Base-by-base conservation (phyloP, 2,888 invertebrate genomes). In the Ryuthela nishihirai region DNA sequence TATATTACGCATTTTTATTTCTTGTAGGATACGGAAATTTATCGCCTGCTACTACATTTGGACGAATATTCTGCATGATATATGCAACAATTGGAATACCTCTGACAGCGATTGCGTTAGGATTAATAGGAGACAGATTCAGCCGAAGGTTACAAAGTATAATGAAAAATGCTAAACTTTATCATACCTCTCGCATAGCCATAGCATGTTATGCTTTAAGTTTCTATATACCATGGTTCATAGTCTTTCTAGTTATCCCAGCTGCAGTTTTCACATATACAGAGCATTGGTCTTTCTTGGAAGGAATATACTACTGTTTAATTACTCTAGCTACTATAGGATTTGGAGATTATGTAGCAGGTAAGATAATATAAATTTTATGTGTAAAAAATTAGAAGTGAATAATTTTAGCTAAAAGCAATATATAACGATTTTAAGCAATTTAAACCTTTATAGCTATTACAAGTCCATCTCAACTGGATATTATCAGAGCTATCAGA, bases 321-420 rank as follows among this genome's bases (percentile, higher is more conserved):
- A 68, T 73, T 24, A 70, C 70, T 12, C 68, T 73, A 26, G 68
- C 71, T 15, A 72, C 72, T 4, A 91, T 92, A 65, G 92, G 92
- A 32, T 92, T 91, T 73, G 92, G 92, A n/a, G 92, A 93, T 74
- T 83, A 83, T 70, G 91, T 92, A 29, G 90, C 92, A 74, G 88
- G 88, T 87, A 76, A 69, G 67, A n/a, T n/a, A n/a, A n/a, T n/a
- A n/a, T n/a, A n/a, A n/a, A n/a, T n/a, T n/a, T n/a, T n/a, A n/a
- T n/a, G n/a, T n/a, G n/a, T n/a, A n/a, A n/a, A n/a, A n/a, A n/a
- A n/a, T n/a, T n/a, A n/a, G n/a, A n/a, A n/a, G n/a, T n/a, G n/a
- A n/a, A n/a, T n/a, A n/a, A n/a, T n/a, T n/a, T n/a, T n/a, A n/a
- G n/a, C n/a, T n/a, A n/a, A n/a, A n/a, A n/a, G n/a, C n/a, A n/a